phyloP scores from a whole-genome alignment of 2,113 vertebrate species.

The Perccottus glenii region DNA sequence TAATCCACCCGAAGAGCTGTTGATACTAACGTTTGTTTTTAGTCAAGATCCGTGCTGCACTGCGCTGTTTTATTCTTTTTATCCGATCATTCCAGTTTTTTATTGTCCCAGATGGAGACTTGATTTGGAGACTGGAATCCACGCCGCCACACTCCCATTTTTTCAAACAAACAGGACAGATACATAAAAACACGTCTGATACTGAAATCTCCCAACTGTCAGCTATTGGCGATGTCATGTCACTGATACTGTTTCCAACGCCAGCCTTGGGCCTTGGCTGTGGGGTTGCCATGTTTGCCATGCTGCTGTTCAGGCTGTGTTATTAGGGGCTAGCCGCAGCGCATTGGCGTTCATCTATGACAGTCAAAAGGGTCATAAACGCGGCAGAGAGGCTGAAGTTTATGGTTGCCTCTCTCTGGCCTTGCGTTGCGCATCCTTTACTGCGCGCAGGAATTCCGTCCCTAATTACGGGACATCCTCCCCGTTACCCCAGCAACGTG shows the following conservation, averaged over 20 bases:
- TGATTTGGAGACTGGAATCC: background rate
- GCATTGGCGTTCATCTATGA: slow-evolving; percentile 81
- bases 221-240: slow-evolving; percentile 49
- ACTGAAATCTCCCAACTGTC: background rate
- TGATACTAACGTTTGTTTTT: background rate
- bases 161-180: background rate
- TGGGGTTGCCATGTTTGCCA: slow-evolving; percentile 68
- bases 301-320: slow-evolving; percentile 73
- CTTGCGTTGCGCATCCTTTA: slow-evolving; percentile 83
- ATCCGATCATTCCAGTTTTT: background rate
- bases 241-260: slow-evolving; percentile 47
- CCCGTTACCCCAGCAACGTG: slow-evolving; percentile 86
- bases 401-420: slow-evolving; percentile 80
- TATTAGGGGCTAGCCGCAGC: slow-evolving; percentile 74
- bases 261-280: slow-evolving; percentile 54
- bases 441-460: slow-evolving; percentile 89
- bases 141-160: background rate
- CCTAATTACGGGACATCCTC: slow-evolving; percentile 95
- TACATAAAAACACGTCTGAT: background rate
- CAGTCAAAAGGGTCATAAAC: slow-evolving; percentile 81
- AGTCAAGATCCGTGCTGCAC: background rate
- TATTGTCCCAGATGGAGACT: slow-evolving; percentile 1
- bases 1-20: slow-evolving; percentile 77
- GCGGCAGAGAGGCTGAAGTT: slow-evolving; percentile 78
- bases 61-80: background rate